These are phyloP conservation scores for Pseudomyrmex gracilis DNA, from an alignment of 1,140 invertebrate species.

Conservation along the genomic window DNA sequence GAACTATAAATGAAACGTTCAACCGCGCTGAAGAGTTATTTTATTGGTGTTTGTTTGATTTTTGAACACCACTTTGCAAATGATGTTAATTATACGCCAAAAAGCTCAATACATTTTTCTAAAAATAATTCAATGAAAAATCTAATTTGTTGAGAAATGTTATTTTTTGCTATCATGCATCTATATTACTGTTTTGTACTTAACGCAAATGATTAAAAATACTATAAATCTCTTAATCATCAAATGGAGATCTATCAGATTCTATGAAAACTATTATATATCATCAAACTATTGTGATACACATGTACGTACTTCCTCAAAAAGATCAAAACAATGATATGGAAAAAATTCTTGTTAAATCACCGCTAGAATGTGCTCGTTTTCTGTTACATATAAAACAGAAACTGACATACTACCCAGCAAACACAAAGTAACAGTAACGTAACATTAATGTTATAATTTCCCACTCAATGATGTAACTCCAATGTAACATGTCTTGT, in stretches of 20 bases:
- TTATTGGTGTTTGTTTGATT: neutral
- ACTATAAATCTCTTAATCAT: too few relatives aligned
- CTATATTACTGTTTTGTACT: too few relatives aligned
- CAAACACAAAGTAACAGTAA: too few relatives aligned
- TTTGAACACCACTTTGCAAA: neutral
- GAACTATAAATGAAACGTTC: conserved; percentile 19
- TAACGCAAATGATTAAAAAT: too few relatives aligned
- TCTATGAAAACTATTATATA: too few relatives aligned
- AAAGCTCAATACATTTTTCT: neutral
- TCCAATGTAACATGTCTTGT: too few relatives aligned
- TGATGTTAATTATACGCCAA: neutral
- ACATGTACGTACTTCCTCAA: neutral
- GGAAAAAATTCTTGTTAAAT: conserved; percentile 30
- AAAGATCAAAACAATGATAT: neutral
- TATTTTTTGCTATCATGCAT: neutral
- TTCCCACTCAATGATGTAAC: too few relatives aligned
- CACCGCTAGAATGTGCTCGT: conserved; percentile 22
- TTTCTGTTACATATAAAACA: conserved; percentile 52
- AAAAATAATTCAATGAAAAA: neutral
- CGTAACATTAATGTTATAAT: too few relatives aligned
- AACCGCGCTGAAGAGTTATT: conserved; percentile 3
- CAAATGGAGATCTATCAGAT: too few relatives aligned
- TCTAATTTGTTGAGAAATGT: neutral
- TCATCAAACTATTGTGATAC: neutral
- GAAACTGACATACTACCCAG: conserved; percentile 33